A percentile compares a stretch with the other conserved stretches of the same genome.
Evolutionary conservation across 2,113 vertebrate genomes (phyloP).

Genomic region (Vanacampus margaritifer): DNA sequence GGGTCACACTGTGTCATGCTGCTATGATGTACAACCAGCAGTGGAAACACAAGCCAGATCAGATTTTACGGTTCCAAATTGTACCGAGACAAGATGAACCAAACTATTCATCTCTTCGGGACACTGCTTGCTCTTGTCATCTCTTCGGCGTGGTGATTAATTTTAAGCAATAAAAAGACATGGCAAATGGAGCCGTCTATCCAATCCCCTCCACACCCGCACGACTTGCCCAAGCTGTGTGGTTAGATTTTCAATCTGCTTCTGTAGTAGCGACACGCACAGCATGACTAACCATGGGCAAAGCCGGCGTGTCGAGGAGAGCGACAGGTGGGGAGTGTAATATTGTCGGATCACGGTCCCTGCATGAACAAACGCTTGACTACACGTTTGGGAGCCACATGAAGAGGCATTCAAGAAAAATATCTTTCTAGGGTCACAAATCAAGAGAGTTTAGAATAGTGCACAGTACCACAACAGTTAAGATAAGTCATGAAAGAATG

Average conservation of each 20-base stretch:
- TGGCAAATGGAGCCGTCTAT: background rate
- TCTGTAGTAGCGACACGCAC: conserved; percentile 13
- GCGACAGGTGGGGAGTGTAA: conserved; percentile 57
- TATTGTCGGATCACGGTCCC: conserved; percentile 23
- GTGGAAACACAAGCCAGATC: conserved; percentile 1
- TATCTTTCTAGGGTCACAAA: background rate
- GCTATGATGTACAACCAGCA: background rate
- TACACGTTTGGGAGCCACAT: conserved; percentile 4
- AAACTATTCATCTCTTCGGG: background rate
- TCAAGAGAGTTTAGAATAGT: conserved; percentile 4
- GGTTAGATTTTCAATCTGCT: conserved; percentile 30
- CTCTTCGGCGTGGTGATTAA: background rate
- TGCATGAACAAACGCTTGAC: conserved; percentile 4
- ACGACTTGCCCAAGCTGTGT: background rate
- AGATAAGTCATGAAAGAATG: conserved; percentile 1
- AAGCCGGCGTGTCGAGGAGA: conserved; percentile 31
- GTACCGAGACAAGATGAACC: background rate
- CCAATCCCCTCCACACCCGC: conserved; percentile 6
- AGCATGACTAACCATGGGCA: conserved; percentile 37
- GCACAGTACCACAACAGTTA: conserved; percentile 6
- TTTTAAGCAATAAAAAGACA: background rate
- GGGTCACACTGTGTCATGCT: background rate
- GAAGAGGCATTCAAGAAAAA: conserved; percentile 19
- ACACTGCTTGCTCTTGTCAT: background rate
- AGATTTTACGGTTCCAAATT: background rate